A percentile compares a stretch with the other conserved stretches of the same genome.
These are phyloP conservation scores for Heteronetta atricapilla DNA, from an alignment of 2,113 vertebrate genomes.

Conservation along the genomic window DNA sequence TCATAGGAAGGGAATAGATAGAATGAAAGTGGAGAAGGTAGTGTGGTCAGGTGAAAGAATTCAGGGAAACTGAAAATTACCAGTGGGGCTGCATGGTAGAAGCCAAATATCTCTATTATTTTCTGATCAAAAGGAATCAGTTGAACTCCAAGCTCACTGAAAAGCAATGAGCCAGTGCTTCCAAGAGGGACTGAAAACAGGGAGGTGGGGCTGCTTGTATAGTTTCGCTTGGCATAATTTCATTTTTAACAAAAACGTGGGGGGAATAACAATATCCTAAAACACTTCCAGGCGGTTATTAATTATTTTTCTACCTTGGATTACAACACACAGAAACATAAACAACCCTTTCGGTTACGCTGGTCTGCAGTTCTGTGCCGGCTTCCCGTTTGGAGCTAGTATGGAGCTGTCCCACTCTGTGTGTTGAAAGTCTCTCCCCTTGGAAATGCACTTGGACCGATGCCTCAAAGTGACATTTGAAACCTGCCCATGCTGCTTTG, in stretches of 20 bases:
- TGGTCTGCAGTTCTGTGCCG: not conserved
- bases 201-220: not conserved
- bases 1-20: not conserved
- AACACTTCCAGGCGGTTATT: not conserved
- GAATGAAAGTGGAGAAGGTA: not conserved
- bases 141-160: not conserved
- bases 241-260: not conserved
- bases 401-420: not conserved
- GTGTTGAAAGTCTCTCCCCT: not conserved
- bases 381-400: not conserved
- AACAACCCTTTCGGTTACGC: not conserved
- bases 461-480: conserved; percentile 43
- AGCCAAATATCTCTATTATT: not conserved
- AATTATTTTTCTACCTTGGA: conserved; percentile 3
- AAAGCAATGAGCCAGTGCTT: not conserved
- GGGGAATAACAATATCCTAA: not conserved
- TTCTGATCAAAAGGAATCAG: conserved; percentile 1
- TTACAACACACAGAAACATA: not conserved
- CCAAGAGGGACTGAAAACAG: not conserved
- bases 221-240: conserved; percentile 33
- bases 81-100: not conserved
- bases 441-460: conserved; percentile 1
- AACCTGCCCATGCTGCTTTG: conserved; percentile 17
- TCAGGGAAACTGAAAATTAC: not conserved
- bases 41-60: not conserved